phyloP scores from a whole-genome alignment of 2,113 vertebrate genomes.

The Dermatemys mawii region DNA sequence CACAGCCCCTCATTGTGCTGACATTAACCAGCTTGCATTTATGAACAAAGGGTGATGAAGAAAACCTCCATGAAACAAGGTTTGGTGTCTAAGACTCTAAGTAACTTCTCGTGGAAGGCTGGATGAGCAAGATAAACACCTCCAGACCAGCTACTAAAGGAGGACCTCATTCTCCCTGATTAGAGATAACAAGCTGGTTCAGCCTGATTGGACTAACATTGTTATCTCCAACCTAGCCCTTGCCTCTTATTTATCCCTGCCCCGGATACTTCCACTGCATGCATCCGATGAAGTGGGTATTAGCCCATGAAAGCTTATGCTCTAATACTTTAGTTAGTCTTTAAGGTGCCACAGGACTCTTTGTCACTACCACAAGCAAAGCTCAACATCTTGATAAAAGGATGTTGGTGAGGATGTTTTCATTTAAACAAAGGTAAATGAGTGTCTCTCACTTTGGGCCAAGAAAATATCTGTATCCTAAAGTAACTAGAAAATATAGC shows the following conservation, averaged over 20 bases:
- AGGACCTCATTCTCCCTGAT: no score
- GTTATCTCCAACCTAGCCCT: no score
- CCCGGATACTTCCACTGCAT: no score
- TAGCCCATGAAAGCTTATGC: no score
- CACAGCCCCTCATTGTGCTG: not conserved
- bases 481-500: conserved; percentile 11
- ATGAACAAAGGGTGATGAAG: conserved; percentile 1
- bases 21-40: not conserved
- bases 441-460: not conserved
- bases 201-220: no score
- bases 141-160: no score
- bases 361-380: not conserved
- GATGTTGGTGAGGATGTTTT: not conserved
- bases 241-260: no score
- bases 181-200: no score
- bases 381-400: not conserved
- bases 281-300: no score
- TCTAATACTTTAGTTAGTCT: no score
- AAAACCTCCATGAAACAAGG: not conserved
- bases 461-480: not conserved
- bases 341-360: no score
- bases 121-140: not conserved
- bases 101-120: not conserved
- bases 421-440: not conserved
- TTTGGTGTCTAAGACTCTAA: not conserved